A percentile compares a stretch with the other conserved stretches of the same genome.
phyloP scores from a whole-genome alignment of 2,113 vertebrate genomes.

The Pangasianodon hypophthalmus region DNA sequence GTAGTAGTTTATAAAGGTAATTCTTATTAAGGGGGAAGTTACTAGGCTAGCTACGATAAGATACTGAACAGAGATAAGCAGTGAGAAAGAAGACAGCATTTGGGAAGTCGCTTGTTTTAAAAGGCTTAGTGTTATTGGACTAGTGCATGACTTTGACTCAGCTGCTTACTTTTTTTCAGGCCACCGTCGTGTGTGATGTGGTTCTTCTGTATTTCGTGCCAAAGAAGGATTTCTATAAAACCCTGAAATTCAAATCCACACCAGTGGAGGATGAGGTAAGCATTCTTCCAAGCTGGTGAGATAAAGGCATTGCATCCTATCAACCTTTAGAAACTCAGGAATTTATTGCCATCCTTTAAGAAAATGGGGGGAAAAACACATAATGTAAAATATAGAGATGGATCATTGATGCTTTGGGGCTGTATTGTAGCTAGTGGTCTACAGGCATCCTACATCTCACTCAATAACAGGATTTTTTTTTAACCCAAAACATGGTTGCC shows the following conservation, averaged over 20 bases:
- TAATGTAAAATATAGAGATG: neutral
- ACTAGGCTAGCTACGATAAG: neutral
- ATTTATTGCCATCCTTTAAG: neutral
- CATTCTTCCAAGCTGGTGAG: neutral
- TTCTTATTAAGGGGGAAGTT: neutral
- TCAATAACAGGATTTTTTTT: neutral
- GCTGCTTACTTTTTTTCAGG: slow-evolving; percentile 69
- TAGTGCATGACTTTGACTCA: neutral
- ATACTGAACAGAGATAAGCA: neutral
- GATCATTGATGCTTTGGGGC: neutral
- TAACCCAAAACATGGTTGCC: neutral
- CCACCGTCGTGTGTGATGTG: slow-evolving; percentile 93
- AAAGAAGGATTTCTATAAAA: slow-evolving; percentile 90
- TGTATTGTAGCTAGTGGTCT: neutral
- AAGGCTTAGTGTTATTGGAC: neutral
- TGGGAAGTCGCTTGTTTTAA: neutral
- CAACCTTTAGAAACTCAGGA: neutral
- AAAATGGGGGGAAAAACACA: neutral
- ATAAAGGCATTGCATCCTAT: neutral
- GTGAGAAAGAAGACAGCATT: neutral
- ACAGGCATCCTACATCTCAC: neutral
- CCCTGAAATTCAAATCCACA: slow-evolving; percentile 93
- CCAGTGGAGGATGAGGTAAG: slow-evolving; percentile 67
- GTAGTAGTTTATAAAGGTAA: neutral
- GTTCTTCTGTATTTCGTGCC: slow-evolving; percentile 88